These are phyloP conservation scores for Criorhina ranunculi DNA, from an alignment of 2,888 invertebrate species.

Conservation along the genomic window DNA sequence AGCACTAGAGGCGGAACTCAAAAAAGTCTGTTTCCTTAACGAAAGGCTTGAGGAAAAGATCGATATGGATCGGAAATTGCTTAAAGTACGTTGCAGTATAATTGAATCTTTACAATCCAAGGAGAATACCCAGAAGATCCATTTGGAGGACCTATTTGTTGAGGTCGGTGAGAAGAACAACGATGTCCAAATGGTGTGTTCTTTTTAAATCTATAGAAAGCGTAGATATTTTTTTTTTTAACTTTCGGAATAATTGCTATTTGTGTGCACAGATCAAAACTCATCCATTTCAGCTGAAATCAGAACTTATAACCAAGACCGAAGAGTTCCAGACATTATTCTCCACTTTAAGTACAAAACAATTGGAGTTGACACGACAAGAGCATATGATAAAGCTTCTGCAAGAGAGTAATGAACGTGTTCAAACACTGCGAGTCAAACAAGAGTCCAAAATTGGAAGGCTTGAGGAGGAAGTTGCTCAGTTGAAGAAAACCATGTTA, in stretches of 20 bases:
- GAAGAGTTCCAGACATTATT: slow-evolving; percentile 81
- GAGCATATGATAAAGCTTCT: slow-evolving; percentile 81
- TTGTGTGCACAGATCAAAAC: no score
- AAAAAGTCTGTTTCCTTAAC: slow-evolving; percentile 77
- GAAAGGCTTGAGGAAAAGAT: slow-evolving; percentile 79
- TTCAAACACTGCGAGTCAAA: slow-evolving; percentile 79
- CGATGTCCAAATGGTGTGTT: slow-evolving; percentile 58
- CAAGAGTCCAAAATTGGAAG: slow-evolving; percentile 81
- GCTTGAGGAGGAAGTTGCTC: slow-evolving; percentile 79
- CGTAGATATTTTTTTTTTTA: no score
- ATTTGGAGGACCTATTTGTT: slow-evolving; percentile 79
- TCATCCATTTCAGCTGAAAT: slow-evolving; percentile 79
- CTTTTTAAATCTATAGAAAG: neutral
- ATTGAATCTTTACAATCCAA: slow-evolving; percentile 81
- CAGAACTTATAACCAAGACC: slow-evolving; percentile 79
- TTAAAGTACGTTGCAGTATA: slow-evolving; percentile 80
- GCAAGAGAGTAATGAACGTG: slow-evolving; percentile 80
- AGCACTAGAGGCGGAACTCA: slow-evolving; percentile 77
- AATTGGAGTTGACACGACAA: slow-evolving; percentile 80
- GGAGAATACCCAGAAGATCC: slow-evolving; percentile 79
- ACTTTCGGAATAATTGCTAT: no score
- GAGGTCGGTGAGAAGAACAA: slow-evolving; percentile 79
- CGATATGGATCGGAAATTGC: slow-evolving; percentile 78
- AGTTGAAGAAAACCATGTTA: slow-evolving; percentile 81
- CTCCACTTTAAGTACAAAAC: slow-evolving; percentile 79